Percentiles rank a stretch among this genome's conserved stretches.
phyloP scores from a whole-genome alignment of 2,797 vertebrate species.

The Amblyraja radiata region DNA sequence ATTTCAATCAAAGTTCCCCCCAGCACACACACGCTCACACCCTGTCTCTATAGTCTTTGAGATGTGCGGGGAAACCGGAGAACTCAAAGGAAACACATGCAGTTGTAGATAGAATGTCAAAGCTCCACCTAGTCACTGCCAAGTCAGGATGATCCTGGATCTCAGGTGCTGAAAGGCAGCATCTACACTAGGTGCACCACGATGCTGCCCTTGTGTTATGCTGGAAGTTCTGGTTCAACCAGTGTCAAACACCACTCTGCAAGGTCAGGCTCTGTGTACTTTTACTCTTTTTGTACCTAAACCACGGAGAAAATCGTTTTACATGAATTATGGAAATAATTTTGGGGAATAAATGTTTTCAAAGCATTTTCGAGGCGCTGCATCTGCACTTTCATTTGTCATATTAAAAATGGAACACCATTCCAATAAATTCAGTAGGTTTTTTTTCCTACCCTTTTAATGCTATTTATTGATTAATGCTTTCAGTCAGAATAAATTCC shows the following conservation, averaged over 20 bases:
- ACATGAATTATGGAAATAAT: neutral
- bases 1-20: too few species aligned
- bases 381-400: neutral
- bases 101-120: too few species aligned
- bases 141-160: too few species aligned
- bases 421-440: neutral
- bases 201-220: too few species aligned
- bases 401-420: neutral
- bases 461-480: neutral
- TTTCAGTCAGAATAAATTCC: neutral
- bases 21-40: too few species aligned
- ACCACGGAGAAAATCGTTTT: neutral
- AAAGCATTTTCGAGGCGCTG: neutral
- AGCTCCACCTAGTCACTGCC: too few species aligned
- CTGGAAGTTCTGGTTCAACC: neutral
- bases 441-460: neutral
- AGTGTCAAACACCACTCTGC: neutral
- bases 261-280: neutral
- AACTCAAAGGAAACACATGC: too few species aligned
- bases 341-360: neutral
- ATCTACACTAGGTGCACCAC: too few species aligned
- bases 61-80: too few species aligned
- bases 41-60: too few species aligned
- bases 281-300: neutral
- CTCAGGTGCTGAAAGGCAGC: too few species aligned